Evolutionary conservation across 2,113 vertebrate species (phyloP), one percentile per base, ranked within the genome.

Genomic region (Camelus dromedarius): DNA sequence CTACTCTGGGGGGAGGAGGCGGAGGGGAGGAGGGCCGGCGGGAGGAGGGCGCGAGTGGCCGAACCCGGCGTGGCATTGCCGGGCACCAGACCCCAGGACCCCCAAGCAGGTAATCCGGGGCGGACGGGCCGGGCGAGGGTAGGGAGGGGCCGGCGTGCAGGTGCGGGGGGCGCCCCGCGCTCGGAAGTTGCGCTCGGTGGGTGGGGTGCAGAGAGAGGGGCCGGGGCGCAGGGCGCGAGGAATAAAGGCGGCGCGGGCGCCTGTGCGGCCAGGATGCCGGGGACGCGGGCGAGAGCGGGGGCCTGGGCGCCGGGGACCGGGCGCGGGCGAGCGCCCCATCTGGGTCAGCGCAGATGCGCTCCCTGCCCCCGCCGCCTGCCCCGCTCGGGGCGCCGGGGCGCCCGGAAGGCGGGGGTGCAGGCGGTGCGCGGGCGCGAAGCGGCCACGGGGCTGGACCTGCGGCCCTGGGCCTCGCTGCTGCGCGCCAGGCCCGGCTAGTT

Each of bases 101-200:
- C 86, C 92, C 15, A 6, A 91, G 81, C 98, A 98, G 98, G 98
- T 98, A 98, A 98, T 48, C 60, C 19, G 91, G 96, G 22, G 81
- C 93, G 3, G 85, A 42, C 42, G 60, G 46, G 84, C 77, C 8
- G 4, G 35, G 89, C 8, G 4, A 32, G 66, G 46, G 10, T n/a
- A 12, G 11, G 22, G 72, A 96, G 26, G 48, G 72, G 50, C 72
- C 42, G 38, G 38, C 38, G 38, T 14, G 93, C 84, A 52, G 77
- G 86, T 48, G 96, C 48, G 62, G 72, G 77, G 85, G 89, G 28
- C 38, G 24, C 60, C 24, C 13, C 3, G 62, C 42, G 91, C 91
- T 35, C 16, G 48, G 26, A 75, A 89, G 88, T 76, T 70, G 93
- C 20, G 32, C 35, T 5, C 32, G 7, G 10, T 0, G 12, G 64